Evolutionary conservation across 2,888 invertebrate genomes (phyloP).

Genomic region (Esperia sulphurella): DNA sequence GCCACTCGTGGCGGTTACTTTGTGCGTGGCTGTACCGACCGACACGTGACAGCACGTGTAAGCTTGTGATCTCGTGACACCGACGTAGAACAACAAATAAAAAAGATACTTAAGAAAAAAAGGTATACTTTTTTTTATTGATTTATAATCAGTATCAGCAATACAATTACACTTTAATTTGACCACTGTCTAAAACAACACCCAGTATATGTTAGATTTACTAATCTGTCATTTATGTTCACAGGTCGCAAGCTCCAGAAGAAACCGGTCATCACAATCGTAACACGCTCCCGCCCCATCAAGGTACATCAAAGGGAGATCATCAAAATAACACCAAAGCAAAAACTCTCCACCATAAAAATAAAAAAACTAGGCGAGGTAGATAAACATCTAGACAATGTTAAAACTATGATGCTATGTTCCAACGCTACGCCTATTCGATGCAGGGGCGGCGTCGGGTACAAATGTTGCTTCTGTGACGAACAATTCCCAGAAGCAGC

Average conservation of each 20-base stretch:
- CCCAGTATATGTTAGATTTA: too few species aligned
- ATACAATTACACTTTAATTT: too few species aligned
- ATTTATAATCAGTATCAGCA: too few species aligned
- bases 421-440: slow-evolving; percentile 43
- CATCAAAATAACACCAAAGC: not conserved
- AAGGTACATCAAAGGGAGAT: not conserved
- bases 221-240: too few species aligned
- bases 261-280: not conserved
- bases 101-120: too few species aligned
- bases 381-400: slow-evolving; percentile 14
- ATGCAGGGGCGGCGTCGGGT: slow-evolving; percentile 33
- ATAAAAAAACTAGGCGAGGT: not conserved
- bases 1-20: too few species aligned
- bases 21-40: too few species aligned
- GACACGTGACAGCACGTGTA: too few species aligned
- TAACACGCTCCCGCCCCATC: not conserved
- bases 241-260: not conserved
- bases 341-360: not conserved
- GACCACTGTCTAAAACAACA: too few species aligned
- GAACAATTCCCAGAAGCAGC: slow-evolving; percentile 27
- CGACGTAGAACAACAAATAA: too few species aligned
- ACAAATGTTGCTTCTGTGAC: slow-evolving; percentile 40
- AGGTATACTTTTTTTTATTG: too few species aligned
- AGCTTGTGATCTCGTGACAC: too few species aligned
- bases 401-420: slow-evolving; percentile 21